These are phyloP conservation scores for Sinocyclocheilus anophthalmus DNA, from an alignment of 2,113 vertebrate genomes.

Conservation along the genomic window DNA sequence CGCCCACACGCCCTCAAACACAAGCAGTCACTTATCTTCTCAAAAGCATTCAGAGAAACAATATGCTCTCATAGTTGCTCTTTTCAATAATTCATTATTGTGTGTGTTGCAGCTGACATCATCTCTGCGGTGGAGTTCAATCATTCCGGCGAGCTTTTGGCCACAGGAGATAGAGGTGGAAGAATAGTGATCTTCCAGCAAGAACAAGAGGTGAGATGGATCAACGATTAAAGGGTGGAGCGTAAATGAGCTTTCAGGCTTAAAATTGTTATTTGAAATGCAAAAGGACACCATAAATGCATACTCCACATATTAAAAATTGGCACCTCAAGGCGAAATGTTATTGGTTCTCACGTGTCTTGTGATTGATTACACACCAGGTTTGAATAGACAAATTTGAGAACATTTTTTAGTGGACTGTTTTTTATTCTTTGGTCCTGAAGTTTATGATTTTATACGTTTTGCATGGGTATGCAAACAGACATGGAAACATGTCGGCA, in stretches of 20 bases:
- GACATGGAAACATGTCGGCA: no score
- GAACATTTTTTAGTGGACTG: no score
- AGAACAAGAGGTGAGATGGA: constrained; percentile 86
- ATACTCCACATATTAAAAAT: no score
- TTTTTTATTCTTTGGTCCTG: no score
- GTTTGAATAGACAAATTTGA: background rate
- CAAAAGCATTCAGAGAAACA: constrained; percentile 16
- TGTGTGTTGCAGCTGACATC: constrained; percentile 85
- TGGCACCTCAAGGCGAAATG: no score
- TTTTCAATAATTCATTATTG: constrained; percentile 13
- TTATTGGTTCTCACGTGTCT: background rate
- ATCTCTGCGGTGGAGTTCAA: constrained; percentile 99
- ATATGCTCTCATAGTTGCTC: constrained; percentile 23
- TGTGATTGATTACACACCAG: background rate
- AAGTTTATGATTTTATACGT: background rate
- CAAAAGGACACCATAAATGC: no score
- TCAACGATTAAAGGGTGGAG: background rate
- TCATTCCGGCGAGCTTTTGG: constrained; percentile 94
- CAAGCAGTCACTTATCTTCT: constrained; percentile 17
- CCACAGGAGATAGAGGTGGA: constrained; percentile 96
- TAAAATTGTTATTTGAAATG: no score
- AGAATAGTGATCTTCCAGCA: constrained; percentile 98
- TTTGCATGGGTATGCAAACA: background rate
- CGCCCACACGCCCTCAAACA: constrained; percentile 24
- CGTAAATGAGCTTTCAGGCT: background rate